Base-by-base conservation (phyloP, 2,797 vertebrate genomes). In the Liparis tanakae region DNA sequence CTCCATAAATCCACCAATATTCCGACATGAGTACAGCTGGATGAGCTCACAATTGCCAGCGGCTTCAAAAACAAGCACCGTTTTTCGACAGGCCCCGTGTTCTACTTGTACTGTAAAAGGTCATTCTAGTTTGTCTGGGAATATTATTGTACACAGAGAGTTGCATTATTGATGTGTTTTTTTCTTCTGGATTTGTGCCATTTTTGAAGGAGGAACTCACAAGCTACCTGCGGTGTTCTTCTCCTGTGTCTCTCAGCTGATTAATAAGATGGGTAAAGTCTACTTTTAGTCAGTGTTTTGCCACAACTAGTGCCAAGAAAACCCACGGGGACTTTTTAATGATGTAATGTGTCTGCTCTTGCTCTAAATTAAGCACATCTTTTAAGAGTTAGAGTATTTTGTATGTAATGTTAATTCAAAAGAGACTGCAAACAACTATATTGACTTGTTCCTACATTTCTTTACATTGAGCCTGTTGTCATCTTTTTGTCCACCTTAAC, bases 41-140 rank as follows among this genome's bases (percentile, higher is more conserved):
- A 72, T 80, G 78, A 85, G 59, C 70, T 83, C 72, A 79, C 51
- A 48, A 63, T 55, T 84, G 73, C 74, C 60, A 81, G 62, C 3
- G 43, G 55, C 67, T 74, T 22, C 65, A 51, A 36, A 12, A 73
- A 82, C 59, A 58, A 43, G 67, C 56, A 65, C 37, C 7, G 6
- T 58, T 75, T 79, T 30, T 57, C 59, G 60, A 76, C 13, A 56
- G 62, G 33, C 18, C 15, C 64, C 18, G 5, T 30, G 50, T 56
- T 53, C 12, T 72, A 37, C 72, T 39, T 66, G 34, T 81, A 57
- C 14, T 41, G 50, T 70, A 59, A 77, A 83, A 88, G 69, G 70
- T 74, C 39, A 70, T 57, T 79, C 57, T 34, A 62, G 64, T 72
- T 84, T 78, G 70, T 65, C 70, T 60, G 67, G 60, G 67, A 78